Base-by-base conservation (phyloP, 2,113 vertebrate species). In the Opisthocomus hoazin region DNA sequence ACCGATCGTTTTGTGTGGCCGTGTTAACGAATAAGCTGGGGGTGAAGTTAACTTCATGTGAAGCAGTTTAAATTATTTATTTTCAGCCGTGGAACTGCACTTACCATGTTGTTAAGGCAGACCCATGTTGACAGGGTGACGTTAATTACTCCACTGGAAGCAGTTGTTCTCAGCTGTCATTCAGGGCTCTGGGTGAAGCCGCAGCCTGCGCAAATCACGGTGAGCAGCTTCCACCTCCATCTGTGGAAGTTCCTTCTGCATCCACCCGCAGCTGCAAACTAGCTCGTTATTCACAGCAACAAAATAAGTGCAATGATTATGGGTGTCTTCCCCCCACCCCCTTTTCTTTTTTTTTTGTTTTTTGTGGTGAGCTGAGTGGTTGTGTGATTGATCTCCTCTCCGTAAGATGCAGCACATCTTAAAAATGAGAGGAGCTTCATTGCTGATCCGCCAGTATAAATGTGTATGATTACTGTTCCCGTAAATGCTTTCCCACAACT, bases 61-160 rank as follows among this genome's bases (percentile, higher is more conserved):
- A 93, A 86, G 81, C 56, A 27, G 50, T 80, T 94, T 94, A 90
- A 96, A 94, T 96, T 96, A 96, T 97, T 95, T 94, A 76, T 96
- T 96, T 94, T 92, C 87, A 58, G 3, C 60, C 69, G 86, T 94
- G 82, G 48, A 88, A 79, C 68, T 46, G 64, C 90, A 45, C 76
- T 90, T 93, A 93, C 81, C 24, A 3, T 12, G 53, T 89, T 96
- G 74, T 94, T 95, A 88, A 84, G 71, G 75, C 74, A 91, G 84
- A 94, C 60, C 82, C 57, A 2, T 48, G 64, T 94, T 95, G 96
- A 94, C 87, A 94, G 84, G 78, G 77, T 87, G 85, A 66, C 0
- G 1, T 95, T 94, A 96, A 94, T 96, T 94, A 70, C 78, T 41
- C 53, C 64, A 71, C 56, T 93, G 84, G 92, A 96, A 95, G 80